These are phyloP conservation scores for Callyntrura guangdongensis DNA, from an alignment of 2,888 invertebrate genomes.

Conservation along the genomic window DNA sequence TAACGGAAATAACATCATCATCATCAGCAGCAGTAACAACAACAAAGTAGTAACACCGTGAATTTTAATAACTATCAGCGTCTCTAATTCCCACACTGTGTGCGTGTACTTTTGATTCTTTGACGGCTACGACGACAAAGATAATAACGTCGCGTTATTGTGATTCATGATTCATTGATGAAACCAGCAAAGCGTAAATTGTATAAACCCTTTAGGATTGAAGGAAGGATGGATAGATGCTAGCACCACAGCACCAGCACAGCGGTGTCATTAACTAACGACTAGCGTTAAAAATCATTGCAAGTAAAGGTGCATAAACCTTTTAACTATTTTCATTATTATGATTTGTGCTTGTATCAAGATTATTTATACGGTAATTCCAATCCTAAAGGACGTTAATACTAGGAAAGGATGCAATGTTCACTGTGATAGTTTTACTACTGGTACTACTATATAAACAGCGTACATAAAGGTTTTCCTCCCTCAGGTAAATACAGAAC, in stretches of 20 bases:
- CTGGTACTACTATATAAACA: background rate
- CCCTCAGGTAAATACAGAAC: background rate
- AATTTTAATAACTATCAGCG: slow-evolving; percentile 49
- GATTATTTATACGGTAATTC: background rate
- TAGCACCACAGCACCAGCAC: background rate
- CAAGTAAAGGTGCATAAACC: slow-evolving; percentile 15
- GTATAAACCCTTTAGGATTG: background rate
- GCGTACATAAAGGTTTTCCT: background rate
- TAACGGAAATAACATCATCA: slow-evolving; percentile 53
- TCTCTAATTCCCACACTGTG: slow-evolving; percentile 65
- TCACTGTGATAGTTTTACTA: background rate
- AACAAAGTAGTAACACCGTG: slow-evolving; percentile 1
- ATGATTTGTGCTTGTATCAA: background rate
- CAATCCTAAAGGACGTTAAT: background rate
- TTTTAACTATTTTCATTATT: background rate
- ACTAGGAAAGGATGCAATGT: slow-evolving; percentile 24
- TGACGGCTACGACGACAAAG: background rate
- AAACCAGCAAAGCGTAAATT: background rate
- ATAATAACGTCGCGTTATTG: background rate
- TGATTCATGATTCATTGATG: slow-evolving; percentile 42
- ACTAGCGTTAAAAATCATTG: background rate
- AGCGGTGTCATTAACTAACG: background rate
- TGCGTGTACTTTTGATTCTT: background rate
- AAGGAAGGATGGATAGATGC: background rate
- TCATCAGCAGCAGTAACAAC: background rate